These are phyloP conservation scores for Cephus sareptanus DNA, from an alignment of 2,888 invertebrate species.

Conservation along the genomic window DNA sequence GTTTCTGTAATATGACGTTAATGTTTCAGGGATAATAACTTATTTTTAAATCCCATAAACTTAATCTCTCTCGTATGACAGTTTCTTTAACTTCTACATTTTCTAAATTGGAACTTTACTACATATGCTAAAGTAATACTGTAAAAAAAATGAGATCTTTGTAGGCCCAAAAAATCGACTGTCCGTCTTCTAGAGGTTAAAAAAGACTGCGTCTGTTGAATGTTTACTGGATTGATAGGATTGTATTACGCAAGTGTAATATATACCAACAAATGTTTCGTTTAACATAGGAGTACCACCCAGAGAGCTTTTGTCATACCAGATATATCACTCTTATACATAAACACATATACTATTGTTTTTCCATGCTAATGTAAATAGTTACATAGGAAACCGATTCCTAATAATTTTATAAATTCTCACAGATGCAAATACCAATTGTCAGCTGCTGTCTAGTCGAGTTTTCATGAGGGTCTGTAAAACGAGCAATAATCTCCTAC, in stretches of 20 bases:
- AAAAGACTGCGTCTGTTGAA: not conserved
- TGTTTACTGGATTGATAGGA: not conserved
- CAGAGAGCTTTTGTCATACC: not conserved
- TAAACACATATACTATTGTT: not conserved
- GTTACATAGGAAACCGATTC: not conserved
- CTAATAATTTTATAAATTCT: not conserved
- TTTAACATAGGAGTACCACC: not conserved
- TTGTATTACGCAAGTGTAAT: not conserved
- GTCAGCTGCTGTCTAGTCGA: not conserved
- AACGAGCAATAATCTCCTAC: not conserved
- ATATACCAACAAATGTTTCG: not conserved
- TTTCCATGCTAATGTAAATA: not conserved
- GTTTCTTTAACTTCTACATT: too few relatives aligned
- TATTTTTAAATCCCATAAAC: not conserved
- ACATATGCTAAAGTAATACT: too few relatives aligned
- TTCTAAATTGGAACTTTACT: too few relatives aligned
- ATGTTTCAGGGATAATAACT: not conserved
- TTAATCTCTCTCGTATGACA: not conserved
- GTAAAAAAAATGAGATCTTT: too few relatives aligned
- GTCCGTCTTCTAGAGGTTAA: too few relatives aligned
- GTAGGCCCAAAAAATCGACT: too few relatives aligned
- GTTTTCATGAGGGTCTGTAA: not conserved
- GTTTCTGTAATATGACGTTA: not conserved
- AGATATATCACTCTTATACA: too few relatives aligned
- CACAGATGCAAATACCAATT: not conserved